Conservation (phyloP, 1,140 invertebrate genomes). For the Lepidurus arcticus region DNA sequence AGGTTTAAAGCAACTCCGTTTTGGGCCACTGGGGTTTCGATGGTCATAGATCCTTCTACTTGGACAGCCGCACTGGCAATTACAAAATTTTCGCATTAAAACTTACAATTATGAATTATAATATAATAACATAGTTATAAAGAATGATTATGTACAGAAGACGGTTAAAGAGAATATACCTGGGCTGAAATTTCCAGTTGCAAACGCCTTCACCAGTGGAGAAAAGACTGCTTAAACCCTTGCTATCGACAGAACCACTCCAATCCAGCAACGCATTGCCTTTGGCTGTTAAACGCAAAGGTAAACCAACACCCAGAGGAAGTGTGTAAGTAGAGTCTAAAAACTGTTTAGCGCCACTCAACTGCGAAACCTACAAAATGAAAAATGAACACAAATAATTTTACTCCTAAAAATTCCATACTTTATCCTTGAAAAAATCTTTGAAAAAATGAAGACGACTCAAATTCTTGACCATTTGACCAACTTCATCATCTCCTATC, state of each 20-base stretch:
- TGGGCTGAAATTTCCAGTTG: conserved; percentile 37
- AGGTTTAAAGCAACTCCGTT: conserved; percentile 74
- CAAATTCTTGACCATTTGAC: conserved; percentile 42
- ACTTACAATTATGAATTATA: too few species aligned
- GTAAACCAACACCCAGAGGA: conserved; percentile 75
- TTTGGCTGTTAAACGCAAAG: conserved; percentile 72
- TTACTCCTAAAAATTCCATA: not conserved
- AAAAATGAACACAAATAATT: not conserved
- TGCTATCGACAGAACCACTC: conserved; percentile 1
- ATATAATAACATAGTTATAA: not conserved
- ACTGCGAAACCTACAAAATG: conserved; percentile 5
- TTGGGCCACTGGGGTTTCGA: conserved; percentile 68
- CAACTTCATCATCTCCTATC: conserved; percentile 61
- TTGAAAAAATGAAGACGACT: not conserved
- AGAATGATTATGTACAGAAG: not conserved
- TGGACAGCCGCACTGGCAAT: conserved; percentile 66
- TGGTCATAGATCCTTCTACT: conserved; percentile 69
- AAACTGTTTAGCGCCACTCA: conserved; percentile 25
- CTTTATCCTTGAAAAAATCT: not conserved
- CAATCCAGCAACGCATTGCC: conserved; percentile 73
- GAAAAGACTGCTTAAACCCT: conserved; percentile 31
- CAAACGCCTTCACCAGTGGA: conserved; percentile 35
- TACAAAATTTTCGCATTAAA: not conserved
- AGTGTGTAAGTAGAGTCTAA: conserved; percentile 42
- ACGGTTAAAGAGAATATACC: not conserved